Percentiles rank a stretch among this genome's conserved stretches.
Evolutionary conservation across 2,113 vertebrate genomes (phyloP).

Genomic region (Python bivittatus): DNA sequence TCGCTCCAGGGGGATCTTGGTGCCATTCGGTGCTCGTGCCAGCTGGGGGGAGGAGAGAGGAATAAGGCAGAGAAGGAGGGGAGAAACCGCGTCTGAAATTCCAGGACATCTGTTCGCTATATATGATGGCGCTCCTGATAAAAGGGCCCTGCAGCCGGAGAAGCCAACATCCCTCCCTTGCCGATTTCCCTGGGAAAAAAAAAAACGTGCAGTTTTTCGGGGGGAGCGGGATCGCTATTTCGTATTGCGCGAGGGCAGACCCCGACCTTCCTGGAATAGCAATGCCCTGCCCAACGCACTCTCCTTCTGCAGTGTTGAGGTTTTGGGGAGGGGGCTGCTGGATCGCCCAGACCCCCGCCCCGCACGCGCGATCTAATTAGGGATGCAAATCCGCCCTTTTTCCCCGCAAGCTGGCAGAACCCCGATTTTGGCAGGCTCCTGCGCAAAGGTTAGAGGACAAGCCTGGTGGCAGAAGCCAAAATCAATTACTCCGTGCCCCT

Average conservation of each 20-base stretch:
- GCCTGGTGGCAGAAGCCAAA: conserved; percentile 14
- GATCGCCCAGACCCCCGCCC: background rate
- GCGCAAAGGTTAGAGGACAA: conserved; percentile 3
- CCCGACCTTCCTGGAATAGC: background rate
- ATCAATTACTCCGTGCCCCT: conserved; percentile 17
- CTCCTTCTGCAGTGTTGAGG: background rate
- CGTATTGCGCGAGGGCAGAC: no score
- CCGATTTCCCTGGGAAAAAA: conserved; percentile 27
- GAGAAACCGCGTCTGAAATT: conserved; percentile 86
- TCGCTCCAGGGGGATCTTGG: conserved; percentile 77
- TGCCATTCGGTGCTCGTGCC: conserved; percentile 80
- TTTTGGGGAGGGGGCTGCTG: background rate
- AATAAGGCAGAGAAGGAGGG: conserved; percentile 56
- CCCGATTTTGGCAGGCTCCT: background rate
- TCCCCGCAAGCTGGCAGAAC: background rate
- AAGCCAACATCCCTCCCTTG: conserved; percentile 27
- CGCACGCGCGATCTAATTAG: background rate
- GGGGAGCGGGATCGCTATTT: background rate
- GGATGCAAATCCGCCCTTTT: background rate
- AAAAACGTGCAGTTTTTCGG: background rate
- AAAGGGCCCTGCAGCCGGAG: conserved; percentile 56
- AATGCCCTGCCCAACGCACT: background rate
- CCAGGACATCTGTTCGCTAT: conserved; percentile 88
- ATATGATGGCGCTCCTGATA: conserved; percentile 66
- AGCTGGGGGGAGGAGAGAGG: conserved; percentile 66